phyloP scores from a whole-genome alignment of 1,140 invertebrate species.

The Nomia melanderi region DNA sequence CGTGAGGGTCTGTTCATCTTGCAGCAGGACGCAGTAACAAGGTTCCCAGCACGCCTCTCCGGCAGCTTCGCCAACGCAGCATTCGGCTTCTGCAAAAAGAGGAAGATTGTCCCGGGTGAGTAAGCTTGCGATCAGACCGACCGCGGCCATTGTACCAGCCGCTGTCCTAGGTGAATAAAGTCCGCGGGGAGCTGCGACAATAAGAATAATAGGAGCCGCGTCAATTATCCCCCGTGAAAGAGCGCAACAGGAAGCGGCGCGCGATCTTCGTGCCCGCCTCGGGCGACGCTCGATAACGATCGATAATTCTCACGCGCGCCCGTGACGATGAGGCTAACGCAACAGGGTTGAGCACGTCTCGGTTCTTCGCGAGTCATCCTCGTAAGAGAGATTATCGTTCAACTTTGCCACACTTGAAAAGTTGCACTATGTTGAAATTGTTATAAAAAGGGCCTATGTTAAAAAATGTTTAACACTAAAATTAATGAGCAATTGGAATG shows the following conservation, averaged over 20 bases:
- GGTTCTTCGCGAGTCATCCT: slow-evolving; percentile 8
- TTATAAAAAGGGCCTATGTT: no score
- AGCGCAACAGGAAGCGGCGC: slow-evolving; percentile 11
- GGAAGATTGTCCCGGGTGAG: slow-evolving; percentile 35
- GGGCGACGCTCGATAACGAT: slow-evolving; percentile 33
- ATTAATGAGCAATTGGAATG: no score
- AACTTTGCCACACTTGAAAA: no score
- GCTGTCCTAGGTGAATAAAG: slow-evolving; percentile 36
- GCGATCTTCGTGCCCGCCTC: neutral
- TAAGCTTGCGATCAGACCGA: slow-evolving; percentile 32
- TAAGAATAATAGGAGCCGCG: slow-evolving; percentile 48
- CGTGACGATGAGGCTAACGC: neutral
- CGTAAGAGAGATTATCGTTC: neutral
- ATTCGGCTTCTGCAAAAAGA: slow-evolving; percentile 77
- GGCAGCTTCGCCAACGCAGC: slow-evolving; percentile 75
- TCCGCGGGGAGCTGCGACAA: slow-evolving; percentile 31
- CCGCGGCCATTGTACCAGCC: slow-evolving; percentile 1
- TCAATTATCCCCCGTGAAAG: slow-evolving; percentile 46
- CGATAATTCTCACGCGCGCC: slow-evolving; percentile 36
- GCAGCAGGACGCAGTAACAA: slow-evolving; percentile 92
- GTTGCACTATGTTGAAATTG: no score
- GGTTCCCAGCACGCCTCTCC: slow-evolving; percentile 88
- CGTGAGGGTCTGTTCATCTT: slow-evolving; percentile 92
- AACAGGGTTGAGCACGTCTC: neutral
- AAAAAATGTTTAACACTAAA: no score